phyloP scores from a whole-genome alignment of 2,797 vertebrate species.

The Brachyrhaphis roseni region DNA sequence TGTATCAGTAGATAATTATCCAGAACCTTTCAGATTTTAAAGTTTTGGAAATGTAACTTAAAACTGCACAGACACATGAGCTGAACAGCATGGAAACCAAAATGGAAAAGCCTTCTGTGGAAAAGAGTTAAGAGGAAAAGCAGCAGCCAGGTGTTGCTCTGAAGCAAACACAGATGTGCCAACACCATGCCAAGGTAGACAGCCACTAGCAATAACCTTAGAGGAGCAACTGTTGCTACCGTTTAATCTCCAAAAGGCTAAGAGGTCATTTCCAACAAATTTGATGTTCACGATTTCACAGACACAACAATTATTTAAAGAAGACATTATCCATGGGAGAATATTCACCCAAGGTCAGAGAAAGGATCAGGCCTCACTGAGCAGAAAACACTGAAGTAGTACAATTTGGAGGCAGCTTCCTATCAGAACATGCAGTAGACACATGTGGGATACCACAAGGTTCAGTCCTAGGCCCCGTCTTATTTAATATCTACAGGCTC shows the following conservation, averaged over 20 bases:
- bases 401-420: not conserved
- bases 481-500: no score
- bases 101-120: not conserved
- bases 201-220: not conserved
- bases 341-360: no score
- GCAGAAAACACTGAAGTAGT: not conserved
- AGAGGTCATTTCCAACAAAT: not conserved
- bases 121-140: not conserved
- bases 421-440: no score
- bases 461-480: no score
- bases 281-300: not conserved
- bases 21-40: not conserved
- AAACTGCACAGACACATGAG: not conserved
- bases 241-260: not conserved
- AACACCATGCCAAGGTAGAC: not conserved
- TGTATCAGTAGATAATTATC: not conserved
- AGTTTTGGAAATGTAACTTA: not conserved
- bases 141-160: not conserved
- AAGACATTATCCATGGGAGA: not conserved
- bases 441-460: no score
- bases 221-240: not conserved
- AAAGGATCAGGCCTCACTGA: no score
- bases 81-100: not conserved
- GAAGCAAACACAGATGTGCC: not conserved
- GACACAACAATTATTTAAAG: not conserved